Conservation (phyloP, 2,113 vertebrate genomes). For the Corythornis vintsioides region DNA sequence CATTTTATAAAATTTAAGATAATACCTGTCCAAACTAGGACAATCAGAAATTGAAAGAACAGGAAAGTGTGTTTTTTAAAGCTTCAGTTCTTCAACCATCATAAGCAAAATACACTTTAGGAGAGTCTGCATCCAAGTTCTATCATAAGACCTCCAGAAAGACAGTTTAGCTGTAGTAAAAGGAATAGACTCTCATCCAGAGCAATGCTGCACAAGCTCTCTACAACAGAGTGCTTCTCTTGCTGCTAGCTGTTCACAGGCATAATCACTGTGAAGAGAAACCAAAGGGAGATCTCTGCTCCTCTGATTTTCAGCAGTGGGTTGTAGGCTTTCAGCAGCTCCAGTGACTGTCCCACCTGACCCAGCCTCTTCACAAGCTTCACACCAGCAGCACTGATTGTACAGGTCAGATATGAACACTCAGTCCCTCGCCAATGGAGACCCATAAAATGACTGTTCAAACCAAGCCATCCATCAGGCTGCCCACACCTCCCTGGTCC, state of each 20-base stretch:
- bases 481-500: neutral
- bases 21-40: no score
- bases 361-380: neutral
- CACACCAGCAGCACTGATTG: neutral
- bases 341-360: fast-evolving
- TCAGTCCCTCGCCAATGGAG: neutral
- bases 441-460: neutral
- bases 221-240: neutral
- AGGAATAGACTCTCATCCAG: neutral
- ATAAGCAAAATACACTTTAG: neutral
- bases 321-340: neutral
- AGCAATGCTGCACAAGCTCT: neutral
- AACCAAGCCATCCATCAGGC: neutral
- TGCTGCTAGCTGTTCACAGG: neutral
- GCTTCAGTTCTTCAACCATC: neutral
- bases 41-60: neutral
- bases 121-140: neutral
- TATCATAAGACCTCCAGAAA: neutral
- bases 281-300: neutral
- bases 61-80: neutral
- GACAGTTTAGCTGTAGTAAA: neutral
- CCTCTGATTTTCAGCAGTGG: neutral
- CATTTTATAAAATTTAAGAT: no score
- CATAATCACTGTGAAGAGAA: neutral
- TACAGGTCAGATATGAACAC: neutral